A percentile compares a stretch with the other conserved stretches of the same genome.
These are phyloP conservation scores for Hypselothyrea guttata DNA, from an alignment of 2,888 invertebrate genomes.

Conservation along the genomic window DNA sequence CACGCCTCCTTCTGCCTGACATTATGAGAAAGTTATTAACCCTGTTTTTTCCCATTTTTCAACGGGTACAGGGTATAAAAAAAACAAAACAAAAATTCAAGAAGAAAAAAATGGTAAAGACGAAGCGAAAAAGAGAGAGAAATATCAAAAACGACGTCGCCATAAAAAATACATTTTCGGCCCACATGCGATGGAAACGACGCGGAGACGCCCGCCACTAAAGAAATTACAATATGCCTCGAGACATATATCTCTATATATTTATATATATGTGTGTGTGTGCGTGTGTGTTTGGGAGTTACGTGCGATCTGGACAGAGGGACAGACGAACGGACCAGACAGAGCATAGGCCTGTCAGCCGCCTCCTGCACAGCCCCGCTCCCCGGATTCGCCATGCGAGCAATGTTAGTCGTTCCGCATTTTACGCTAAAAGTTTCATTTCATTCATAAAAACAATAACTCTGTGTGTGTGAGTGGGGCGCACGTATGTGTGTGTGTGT, in stretches of 20 bases:
- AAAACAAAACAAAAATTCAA: too few relatives aligned
- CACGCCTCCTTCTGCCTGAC: too few relatives aligned
- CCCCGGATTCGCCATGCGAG: background rate
- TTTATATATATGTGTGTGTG: constrained; percentile 1
- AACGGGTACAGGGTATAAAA: too few relatives aligned
- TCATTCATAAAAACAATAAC: constrained; percentile 76
- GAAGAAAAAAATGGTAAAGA: background rate
- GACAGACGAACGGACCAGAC: constrained; percentile 8
- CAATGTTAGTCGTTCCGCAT: constrained; percentile 38
- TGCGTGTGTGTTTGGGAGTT: constrained; percentile 45
- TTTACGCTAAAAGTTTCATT: constrained; percentile 74
- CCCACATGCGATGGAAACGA: constrained; percentile 63
- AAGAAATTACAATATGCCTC: constrained; percentile 73
- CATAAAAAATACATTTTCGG: constrained; percentile 76
- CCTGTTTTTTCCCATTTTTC: too few relatives aligned
- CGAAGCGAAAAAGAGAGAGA: constrained; percentile 18
- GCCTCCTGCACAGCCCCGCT: background rate
- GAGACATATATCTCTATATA: too few relatives aligned
- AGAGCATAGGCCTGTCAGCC: constrained; percentile 1
- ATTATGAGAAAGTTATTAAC: too few relatives aligned
- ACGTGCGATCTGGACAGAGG: constrained; percentile 57
- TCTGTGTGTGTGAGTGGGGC: constrained; percentile 14
- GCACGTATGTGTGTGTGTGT: constrained; percentile 12
- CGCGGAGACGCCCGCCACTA: constrained; percentile 66
- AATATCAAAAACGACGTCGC: constrained; percentile 62